These are phyloP conservation scores for Diplazon laetatorius DNA, from an alignment of 2,888 invertebrate genomes.

Conservation along the genomic window DNA sequence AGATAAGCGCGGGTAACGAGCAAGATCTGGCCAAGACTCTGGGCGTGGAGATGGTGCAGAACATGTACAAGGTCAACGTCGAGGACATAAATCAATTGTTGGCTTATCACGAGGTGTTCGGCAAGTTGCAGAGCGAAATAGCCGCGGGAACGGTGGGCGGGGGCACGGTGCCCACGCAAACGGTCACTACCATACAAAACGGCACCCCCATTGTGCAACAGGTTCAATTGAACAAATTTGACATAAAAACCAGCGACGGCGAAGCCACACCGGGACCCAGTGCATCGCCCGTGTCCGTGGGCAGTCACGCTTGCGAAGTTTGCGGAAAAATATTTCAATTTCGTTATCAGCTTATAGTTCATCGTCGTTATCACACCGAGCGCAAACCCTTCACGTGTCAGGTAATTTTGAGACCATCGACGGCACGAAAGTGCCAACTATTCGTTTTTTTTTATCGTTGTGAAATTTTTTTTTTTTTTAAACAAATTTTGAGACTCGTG, in stretches of 20 bases:
- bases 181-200: slow-evolving; percentile 81
- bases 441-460: no score
- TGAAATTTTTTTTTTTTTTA: no score
- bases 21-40: slow-evolving; percentile 86
- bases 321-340: slow-evolving; percentile 94
- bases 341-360: slow-evolving; percentile 93
- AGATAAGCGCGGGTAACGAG: slow-evolving; percentile 87
- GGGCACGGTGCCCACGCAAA: slow-evolving; percentile 80
- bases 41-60: slow-evolving; percentile 89
- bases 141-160: slow-evolving; percentile 82
- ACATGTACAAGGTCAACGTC: slow-evolving; percentile 91
- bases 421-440: no score
- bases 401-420: slow-evolving; percentile 70
- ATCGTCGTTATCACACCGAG: slow-evolving; percentile 93
- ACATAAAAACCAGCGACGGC: slow-evolving; percentile 79
- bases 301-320: slow-evolving; percentile 91
- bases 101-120: slow-evolving; percentile 94
- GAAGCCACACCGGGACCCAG: slow-evolving; percentile 82
- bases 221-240: slow-evolving; percentile 81
- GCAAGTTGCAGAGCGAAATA: slow-evolving; percentile 86
- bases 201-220: slow-evolving; percentile 80
- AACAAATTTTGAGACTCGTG: no score
- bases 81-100: slow-evolving; percentile 93
- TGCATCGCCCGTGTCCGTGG: slow-evolving; percentile 85
- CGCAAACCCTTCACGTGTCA: slow-evolving; percentile 91